phyloP scores from a whole-genome alignment of 2,113 vertebrate species.

The Sapayoa aenigma region DNA sequence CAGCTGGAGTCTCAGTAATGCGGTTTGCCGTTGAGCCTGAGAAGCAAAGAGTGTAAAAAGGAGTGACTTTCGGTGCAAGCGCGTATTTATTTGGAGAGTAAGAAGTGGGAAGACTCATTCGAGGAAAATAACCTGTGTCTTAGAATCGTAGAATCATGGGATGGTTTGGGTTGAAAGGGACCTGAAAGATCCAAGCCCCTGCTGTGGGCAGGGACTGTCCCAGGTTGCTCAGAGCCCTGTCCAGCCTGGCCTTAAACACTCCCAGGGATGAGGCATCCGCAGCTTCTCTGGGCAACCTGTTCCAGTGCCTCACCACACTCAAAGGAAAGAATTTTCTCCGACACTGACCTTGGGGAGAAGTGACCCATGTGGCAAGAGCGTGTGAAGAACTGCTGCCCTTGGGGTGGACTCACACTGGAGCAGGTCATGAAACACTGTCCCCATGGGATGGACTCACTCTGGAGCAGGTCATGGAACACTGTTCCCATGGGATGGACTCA shows the following conservation, averaged over 20 bases:
- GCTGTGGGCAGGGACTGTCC: too few relatives aligned
- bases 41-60: too few relatives aligned
- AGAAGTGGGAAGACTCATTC: not conserved
- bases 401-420: too few relatives aligned
- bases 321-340: fast-evolving
- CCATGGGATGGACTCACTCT: too few relatives aligned
- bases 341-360: too few relatives aligned
- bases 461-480: too few relatives aligned
- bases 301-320: not conserved
- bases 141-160: not conserved
- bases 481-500: too few relatives aligned
- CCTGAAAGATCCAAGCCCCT: not conserved
- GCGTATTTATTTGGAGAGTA: not conserved
- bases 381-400: too few relatives aligned
- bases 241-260: not conserved
- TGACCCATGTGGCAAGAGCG: too few relatives aligned
- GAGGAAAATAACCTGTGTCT: not conserved
- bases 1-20: fast-evolving
- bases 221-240: not conserved
- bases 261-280: not conserved
- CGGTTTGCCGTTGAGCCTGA: fast-evolving
- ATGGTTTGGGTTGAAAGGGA: not conserved
- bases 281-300: too few relatives aligned
- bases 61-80: not conserved
- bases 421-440: too few relatives aligned